Percentiles rank a stretch among this genome's conserved stretches.
Evolutionary conservation across 2,797 vertebrate genomes (phyloP).

Genomic region (Chelmon rostratus): DNA sequence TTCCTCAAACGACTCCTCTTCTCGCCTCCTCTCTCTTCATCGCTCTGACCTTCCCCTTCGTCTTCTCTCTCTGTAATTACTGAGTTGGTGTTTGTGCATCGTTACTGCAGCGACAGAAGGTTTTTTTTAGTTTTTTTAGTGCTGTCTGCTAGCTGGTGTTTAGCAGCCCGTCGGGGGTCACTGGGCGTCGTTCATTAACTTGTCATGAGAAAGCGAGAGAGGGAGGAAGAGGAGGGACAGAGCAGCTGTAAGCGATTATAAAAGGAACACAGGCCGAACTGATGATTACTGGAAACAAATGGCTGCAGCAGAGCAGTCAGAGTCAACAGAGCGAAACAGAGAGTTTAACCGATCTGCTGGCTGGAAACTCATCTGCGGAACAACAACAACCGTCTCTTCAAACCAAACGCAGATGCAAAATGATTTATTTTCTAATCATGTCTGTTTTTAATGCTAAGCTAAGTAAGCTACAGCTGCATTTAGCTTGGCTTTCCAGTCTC

Average conservation of each 20-base stretch:
- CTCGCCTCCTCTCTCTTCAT: background rate
- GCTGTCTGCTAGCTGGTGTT: constrained; percentile 58
- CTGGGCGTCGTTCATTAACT: constrained; percentile 68
- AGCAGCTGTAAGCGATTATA: constrained; percentile 70
- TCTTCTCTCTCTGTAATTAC: constrained; percentile 22
- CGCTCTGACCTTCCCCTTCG: background rate
- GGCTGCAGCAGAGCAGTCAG: constrained; percentile 24
- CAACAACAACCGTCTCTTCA: too few relatives aligned
- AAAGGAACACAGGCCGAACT: constrained; percentile 44
- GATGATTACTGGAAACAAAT: constrained; percentile 69
- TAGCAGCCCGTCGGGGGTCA: constrained; percentile 24
- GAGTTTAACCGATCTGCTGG: background rate
- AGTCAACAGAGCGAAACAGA: background rate
- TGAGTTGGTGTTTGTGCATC: background rate
- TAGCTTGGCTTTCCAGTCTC: too few relatives aligned
- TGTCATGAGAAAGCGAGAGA: constrained; percentile 52
- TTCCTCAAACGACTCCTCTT: background rate
- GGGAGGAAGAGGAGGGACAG: constrained; percentile 43
- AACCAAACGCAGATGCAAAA: background rate
- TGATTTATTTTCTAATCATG: too few relatives aligned
- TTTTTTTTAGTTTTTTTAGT: constrained; percentile 34
- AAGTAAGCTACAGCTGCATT: too few relatives aligned
- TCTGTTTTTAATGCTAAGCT: too few relatives aligned
- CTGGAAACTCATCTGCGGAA: background rate
- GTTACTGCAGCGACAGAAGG: constrained; percentile 40